Percentiles rank a stretch among this genome's conserved stretches.
These are phyloP conservation scores for Drosophila lowei DNA, from an alignment of 1,140 invertebrate species.

Conservation along the genomic window DNA sequence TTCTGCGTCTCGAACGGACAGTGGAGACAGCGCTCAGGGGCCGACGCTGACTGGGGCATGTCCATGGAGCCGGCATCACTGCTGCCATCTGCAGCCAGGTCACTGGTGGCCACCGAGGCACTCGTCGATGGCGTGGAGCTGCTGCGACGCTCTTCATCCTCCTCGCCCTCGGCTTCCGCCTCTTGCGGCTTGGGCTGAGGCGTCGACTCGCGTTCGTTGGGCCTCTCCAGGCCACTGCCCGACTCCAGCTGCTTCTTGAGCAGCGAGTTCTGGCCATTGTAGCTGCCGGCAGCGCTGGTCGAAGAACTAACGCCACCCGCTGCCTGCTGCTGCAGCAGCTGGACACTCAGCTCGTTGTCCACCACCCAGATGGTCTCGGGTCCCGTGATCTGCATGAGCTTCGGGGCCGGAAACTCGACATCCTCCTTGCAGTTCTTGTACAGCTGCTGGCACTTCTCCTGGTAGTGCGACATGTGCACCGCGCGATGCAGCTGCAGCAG, in stretches of 20 bases:
- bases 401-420: slow-evolving; percentile 86
- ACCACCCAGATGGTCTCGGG: slow-evolving; percentile 83
- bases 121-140: slow-evolving; percentile 68
- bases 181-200: slow-evolving; percentile 11
- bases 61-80: slow-evolving; percentile 66
- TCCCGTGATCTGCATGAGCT: slow-evolving; percentile 84
- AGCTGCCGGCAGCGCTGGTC: slow-evolving; percentile 39
- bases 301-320: slow-evolving; percentile 43
- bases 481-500: slow-evolving; percentile 89
- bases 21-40: slow-evolving; percentile 86
- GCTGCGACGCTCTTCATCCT: slow-evolving; percentile 58
- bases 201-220: slow-evolving; percentile 17
- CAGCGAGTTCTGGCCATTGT: slow-evolving; percentile 63
- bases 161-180: slow-evolving; percentile 14
- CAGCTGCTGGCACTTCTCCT: slow-evolving; percentile 89
- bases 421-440: slow-evolving; percentile 87
- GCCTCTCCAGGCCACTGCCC: slow-evolving; percentile 32
- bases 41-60: slow-evolving; percentile 85
- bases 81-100: slow-evolving; percentile 66
- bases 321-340: slow-evolving; percentile 72
- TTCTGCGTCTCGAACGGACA: slow-evolving; percentile 83
- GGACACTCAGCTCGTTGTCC: slow-evolving; percentile 69
- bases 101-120: slow-evolving; percentile 72
- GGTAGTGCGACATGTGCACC: slow-evolving; percentile 92
- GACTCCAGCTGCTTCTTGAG: slow-evolving; percentile 79